phyloP scores from a whole-genome alignment of 2,113 vertebrate species.

The Takifugu flavidus region DNA sequence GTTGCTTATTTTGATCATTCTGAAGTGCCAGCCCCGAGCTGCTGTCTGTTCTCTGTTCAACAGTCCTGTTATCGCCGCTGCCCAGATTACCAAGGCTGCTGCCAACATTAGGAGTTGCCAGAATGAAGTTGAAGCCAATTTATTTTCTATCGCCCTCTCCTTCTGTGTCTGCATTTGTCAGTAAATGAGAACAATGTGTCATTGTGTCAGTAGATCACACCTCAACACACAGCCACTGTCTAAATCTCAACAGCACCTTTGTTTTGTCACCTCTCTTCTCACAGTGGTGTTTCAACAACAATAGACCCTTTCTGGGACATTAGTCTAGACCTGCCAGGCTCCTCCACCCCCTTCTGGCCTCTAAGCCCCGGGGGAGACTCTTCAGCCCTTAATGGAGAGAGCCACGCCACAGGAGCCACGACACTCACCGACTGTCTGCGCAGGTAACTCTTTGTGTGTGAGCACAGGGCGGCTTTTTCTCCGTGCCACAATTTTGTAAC shows the following conservation, averaged over 20 bases:
- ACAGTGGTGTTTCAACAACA: conserved; percentile 94
- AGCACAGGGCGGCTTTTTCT: not conserved
- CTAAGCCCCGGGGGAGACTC: conserved; percentile 92
- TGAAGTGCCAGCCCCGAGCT: not conserved
- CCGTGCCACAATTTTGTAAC: too few species aligned
- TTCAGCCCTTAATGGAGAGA: conserved; percentile 90
- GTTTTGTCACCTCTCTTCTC: not conserved
- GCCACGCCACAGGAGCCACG: conserved; percentile 87
- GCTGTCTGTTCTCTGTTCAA: not conserved
- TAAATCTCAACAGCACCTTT: not conserved
- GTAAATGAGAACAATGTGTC: conserved; percentile 8
- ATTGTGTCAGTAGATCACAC: not conserved
- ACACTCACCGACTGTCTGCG: conserved; percentile 95
- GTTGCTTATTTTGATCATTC: not conserved
- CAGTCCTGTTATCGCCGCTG: conserved; percentile 1
- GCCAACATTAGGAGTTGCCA: not conserved
- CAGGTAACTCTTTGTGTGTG: conserved; percentile 71
- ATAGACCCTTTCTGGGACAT: conserved; percentile 99
- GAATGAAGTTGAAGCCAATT: too few species aligned
- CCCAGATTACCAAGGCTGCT: not conserved
- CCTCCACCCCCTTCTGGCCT: conserved; percentile 97
- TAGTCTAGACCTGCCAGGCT: conserved; percentile 95
- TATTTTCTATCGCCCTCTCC: too few species aligned
- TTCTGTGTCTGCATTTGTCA: not conserved
- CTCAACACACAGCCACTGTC: not conserved